Percentiles rank a stretch among this genome's conserved stretches.
phyloP scores from a whole-genome alignment of 1,140 invertebrate genomes.

The Adoxophyes honmai region DNA sequence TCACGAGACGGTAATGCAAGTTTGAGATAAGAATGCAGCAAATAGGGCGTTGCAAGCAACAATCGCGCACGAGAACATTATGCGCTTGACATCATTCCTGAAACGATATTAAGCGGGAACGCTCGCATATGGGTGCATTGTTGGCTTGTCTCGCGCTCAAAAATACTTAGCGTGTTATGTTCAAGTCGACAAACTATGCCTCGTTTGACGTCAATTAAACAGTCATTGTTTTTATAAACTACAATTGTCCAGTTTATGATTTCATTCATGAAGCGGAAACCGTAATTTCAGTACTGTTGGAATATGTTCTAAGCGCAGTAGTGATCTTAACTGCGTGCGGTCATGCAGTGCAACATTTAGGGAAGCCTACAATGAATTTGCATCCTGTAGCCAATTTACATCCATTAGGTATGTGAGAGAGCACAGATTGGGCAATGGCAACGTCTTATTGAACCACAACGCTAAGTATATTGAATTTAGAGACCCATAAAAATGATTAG shows the following conservation, averaged over 20 bases:
- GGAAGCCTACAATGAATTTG: background rate
- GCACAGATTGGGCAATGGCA: background rate
- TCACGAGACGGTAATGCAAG: conserved; percentile 58
- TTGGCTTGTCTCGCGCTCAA: background rate
- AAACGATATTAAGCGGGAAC: conserved; percentile 1
- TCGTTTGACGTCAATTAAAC: conserved; percentile 1
- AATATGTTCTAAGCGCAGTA: no score
- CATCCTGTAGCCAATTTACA: background rate
- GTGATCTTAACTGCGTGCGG: no score
- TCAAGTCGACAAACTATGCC: background rate
- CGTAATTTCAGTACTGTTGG: no score
- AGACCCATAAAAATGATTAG: conserved; percentile 35
- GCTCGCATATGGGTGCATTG: background rate
- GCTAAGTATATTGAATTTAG: conserved; percentile 30
- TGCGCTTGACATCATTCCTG: conserved; percentile 52
- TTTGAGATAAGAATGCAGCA: conserved; percentile 64
- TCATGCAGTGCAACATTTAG: no score
- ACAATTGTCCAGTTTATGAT: no score
- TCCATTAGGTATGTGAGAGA: background rate
- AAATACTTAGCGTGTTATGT: background rate
- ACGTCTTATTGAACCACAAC: background rate
- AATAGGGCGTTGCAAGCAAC: conserved; percentile 62
- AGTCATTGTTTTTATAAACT: conserved; percentile 1
- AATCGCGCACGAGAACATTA: conserved; percentile 38
- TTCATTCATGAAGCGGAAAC: no score